phyloP scores from a whole-genome alignment of 1,140 invertebrate genomes.

The Papilio xuthus region DNA sequence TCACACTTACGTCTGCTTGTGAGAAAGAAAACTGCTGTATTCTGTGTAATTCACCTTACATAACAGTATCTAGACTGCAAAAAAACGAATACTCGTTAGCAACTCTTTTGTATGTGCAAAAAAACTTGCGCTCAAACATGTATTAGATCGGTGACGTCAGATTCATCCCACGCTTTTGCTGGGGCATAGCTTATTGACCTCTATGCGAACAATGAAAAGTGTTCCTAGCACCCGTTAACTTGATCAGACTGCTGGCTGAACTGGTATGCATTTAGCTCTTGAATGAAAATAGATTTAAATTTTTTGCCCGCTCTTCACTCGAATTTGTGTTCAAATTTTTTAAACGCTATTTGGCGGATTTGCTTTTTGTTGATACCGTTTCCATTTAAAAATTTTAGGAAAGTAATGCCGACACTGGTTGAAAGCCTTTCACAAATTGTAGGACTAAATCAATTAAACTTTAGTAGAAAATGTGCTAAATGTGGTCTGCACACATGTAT shows the following conservation, averaged over 20 bases:
- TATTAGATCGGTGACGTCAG: conserved; percentile 54
- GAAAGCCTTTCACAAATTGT: conserved; percentile 12
- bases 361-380: conserved; percentile 1
- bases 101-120: conserved; percentile 48
- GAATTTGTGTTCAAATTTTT: conserved; percentile 21
- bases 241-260: conserved; percentile 45
- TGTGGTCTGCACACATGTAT: no score
- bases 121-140: conserved; percentile 44
- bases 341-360: conserved; percentile 2
- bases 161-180: conserved; percentile 64
- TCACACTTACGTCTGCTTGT: not conserved
- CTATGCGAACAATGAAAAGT: conserved; percentile 57
- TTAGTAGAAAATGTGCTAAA: not conserved
- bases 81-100: conserved; percentile 51
- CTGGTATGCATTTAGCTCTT: conserved; percentile 38
- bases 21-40: conserved; percentile 7
- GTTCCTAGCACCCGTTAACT: conserved; percentile 51
- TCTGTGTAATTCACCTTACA: conserved; percentile 42
- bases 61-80: conserved; percentile 49
- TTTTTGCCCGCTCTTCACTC: conserved; percentile 29
- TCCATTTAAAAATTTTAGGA: not conserved
- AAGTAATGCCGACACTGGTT: not conserved
- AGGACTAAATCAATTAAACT: not conserved
- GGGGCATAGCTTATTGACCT: conserved; percentile 53
- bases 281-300: conserved; percentile 17